A percentile compares a stretch with the other conserved stretches of the same genome.
These are phyloP conservation scores for Microcebus murinus DNA, from an alignment of 2,113 vertebrate species.

Conservation along the genomic window DNA sequence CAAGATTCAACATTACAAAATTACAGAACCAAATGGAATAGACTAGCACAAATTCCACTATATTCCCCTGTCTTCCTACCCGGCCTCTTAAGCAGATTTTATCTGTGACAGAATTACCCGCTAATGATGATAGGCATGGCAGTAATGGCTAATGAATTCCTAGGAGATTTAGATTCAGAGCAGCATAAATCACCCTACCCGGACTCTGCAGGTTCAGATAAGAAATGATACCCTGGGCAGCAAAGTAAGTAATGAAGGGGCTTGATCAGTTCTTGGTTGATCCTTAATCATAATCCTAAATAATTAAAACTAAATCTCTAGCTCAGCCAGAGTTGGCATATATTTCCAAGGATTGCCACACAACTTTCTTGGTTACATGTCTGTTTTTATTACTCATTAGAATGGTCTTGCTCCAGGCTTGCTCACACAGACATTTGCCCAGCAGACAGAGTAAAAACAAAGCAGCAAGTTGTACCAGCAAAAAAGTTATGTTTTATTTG, in stretches of 20 bases:
- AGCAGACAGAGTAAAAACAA: background rate
- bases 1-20: background rate
- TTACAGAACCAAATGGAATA: background rate
- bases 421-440: background rate
- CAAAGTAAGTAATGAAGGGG: background rate
- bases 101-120: background rate
- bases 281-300: slow-evolving; percentile 33
- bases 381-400: slow-evolving; percentile 46
- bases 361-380: background rate
- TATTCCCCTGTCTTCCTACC: background rate
- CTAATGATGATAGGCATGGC: background rate
- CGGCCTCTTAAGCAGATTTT: slow-evolving; percentile 28
- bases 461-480: background rate
- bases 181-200: background rate
- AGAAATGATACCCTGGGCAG: background rate
- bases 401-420: slow-evolving; percentile 27
- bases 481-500: slow-evolving; percentile 45
- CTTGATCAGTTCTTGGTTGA: background rate
- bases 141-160: slow-evolving; percentile 59
- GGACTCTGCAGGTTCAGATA: background rate
- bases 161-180: slow-evolving; percentile 39
- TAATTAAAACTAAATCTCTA: slow-evolving; percentile 35
- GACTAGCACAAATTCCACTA: background rate
- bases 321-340: background rate
- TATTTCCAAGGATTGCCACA: background rate